phyloP scores from a whole-genome alignment of 1,140 invertebrate species.

The Trichoplusia ni region DNA sequence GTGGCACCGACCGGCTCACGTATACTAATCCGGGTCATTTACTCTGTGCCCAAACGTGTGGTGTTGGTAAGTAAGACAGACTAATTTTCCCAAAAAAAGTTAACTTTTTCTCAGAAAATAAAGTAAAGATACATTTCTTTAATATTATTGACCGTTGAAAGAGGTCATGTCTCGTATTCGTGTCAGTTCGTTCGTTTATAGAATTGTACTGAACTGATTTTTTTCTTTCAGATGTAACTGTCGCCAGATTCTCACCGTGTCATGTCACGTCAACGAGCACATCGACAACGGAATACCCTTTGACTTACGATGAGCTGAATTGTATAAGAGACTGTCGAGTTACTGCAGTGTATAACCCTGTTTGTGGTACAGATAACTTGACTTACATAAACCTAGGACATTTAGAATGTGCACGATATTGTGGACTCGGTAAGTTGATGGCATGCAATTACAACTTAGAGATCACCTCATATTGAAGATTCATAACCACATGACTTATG shows the following conservation, averaged over 20 bases:
- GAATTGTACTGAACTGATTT: no score
- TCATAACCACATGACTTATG: neutral
- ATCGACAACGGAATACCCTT: neutral
- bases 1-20: conserved; percentile 84
- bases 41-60: conserved; percentile 83
- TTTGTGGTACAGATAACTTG: conserved; percentile 85
- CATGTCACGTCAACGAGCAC: neutral
- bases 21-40: conserved; percentile 85
- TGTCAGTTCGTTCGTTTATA: no score
- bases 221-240: neutral
- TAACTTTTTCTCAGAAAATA: no score
- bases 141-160: no score
- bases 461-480: no score
- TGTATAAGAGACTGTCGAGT: conserved; percentile 59
- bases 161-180: no score
- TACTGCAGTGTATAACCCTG: conserved; percentile 85
- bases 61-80: conserved; percentile 68
- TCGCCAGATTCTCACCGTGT: neutral
- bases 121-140: no score
- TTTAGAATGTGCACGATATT: conserved; percentile 82
- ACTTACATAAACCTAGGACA: conserved; percentile 84
- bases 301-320: neutral
- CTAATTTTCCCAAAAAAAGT: no score
- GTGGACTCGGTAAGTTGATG: conserved; percentile 76
- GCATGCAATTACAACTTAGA: neutral